Evolutionary conservation across 2,888 invertebrate genomes (phyloP), one percentile per base, ranked within the genome.

Genomic region (Celastrina argiolus): DNA sequence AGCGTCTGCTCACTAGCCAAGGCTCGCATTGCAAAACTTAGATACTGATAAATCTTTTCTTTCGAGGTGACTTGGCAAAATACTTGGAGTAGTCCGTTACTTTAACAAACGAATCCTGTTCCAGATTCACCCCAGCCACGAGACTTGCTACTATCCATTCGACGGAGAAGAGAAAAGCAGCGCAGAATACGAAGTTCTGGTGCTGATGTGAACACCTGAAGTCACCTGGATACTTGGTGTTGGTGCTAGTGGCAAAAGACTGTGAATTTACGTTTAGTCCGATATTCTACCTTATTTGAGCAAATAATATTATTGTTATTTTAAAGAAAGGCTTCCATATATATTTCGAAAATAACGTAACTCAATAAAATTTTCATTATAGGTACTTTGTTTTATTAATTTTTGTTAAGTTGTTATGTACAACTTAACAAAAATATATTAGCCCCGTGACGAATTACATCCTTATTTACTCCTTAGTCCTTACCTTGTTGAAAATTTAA

Each of bases 121-220:
- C 12, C 84, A 94, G 93, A 92, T 95, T 28, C 94, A 94, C 74
- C 92, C 92, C 0, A 93, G 93, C 70, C 94, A 94, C 76, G 92
- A 89, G 22, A 82, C 85, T 28, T 92, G 94, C 74, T 94, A 94
- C 82, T 93, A 94, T 71, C 94, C 94, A 7, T 94, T 93, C 79
- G 94, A 92, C 67, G 94, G 95, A 0, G 92, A 93, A 78, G 96
- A 96, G 78, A 84, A 92, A 71, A 90, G 87, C 66, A 92, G 94
- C 69, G 79, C 87, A 1, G 92, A 93, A 71, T 96, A 96, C 83
- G 96, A 96, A 82, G 92, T 94, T 64, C 92, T 96, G 5, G 93
- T 94, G 36, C 83, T 89, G 12, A 72, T 88, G 78, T 90, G 81
- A 56, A 1, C n/a, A 56, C 14, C 45, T 31, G 45, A 2, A 51